Evolutionary conservation across 1,140 invertebrate species (phyloP).

Genomic region (Cherax destructor): DNA sequence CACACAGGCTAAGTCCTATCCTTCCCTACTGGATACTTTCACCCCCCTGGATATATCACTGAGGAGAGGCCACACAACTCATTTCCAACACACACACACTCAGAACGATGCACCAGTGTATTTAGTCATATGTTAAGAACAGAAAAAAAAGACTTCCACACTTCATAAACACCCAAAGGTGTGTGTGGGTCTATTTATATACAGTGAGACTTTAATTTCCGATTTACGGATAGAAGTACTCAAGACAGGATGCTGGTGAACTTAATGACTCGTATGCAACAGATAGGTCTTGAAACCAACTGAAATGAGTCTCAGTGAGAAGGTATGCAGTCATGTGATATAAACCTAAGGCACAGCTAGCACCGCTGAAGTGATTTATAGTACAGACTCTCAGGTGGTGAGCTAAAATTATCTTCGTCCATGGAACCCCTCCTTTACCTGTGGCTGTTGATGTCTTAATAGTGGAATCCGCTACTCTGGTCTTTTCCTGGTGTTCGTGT

Average conservation of each 20-base stretch:
- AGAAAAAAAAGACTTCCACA: too few species aligned
- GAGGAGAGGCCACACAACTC: constrained; percentile 34
- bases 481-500: too few species aligned
- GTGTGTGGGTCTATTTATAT: too few species aligned
- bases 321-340: constrained; percentile 22
- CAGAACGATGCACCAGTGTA: too few species aligned
- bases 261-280: too few species aligned
- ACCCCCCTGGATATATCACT: background rate
- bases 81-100: constrained; percentile 1
- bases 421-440: background rate
- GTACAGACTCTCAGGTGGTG: constrained; percentile 11
- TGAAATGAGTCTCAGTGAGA: background rate
- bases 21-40: background rate
- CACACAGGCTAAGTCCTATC: background rate
- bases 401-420: constrained; percentile 38
- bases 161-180: too few species aligned
- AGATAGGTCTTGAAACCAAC: too few species aligned
- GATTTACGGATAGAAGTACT: too few species aligned
- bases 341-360: constrained; percentile 15
- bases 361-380: constrained; percentile 24
- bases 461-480: background rate
- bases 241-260: too few species aligned
- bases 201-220: too few species aligned
- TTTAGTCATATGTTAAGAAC: too few species aligned
- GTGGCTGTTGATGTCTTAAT: constrained; percentile 31